A percentile compares a stretch with the other conserved stretches of the same genome.
These are phyloP conservation scores for Drosophila pseudoananassae DNA, from an alignment of 1,140 invertebrate species.

Conservation along the genomic window DNA sequence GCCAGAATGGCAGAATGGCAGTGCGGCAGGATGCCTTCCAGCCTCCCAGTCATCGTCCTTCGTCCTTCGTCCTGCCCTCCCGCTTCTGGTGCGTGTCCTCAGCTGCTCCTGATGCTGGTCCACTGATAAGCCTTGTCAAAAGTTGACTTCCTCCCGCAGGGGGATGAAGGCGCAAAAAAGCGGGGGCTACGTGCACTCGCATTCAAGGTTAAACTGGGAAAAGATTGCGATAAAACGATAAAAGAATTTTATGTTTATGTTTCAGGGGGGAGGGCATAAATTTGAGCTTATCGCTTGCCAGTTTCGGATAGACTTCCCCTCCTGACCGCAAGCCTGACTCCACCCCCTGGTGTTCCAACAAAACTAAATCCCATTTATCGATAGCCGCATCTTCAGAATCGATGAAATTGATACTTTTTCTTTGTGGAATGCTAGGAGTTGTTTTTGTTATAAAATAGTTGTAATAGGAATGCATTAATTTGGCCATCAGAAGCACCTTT, in stretches of 20 bases:
- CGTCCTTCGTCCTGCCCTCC: slow-evolving; percentile 4
- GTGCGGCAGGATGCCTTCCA: background rate
- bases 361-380: background rate
- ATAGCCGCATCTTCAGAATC: background rate
- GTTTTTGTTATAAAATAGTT: background rate
- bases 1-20: background rate
- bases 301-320: slow-evolving; percentile 25
- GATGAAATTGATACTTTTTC: slow-evolving; percentile 20
- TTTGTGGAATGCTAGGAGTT: background rate
- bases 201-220: slow-evolving; percentile 77
- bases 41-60: slow-evolving; percentile 10
- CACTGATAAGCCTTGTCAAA: slow-evolving; percentile 59
- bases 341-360: background rate
- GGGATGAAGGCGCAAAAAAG: slow-evolving; percentile 14
- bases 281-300: slow-evolving; percentile 53
- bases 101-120: slow-evolving; percentile 50
- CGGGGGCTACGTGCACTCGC: slow-evolving; percentile 62
- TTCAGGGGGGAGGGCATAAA: slow-evolving; percentile 32
- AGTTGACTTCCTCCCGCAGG: slow-evolving; percentile 45
- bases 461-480: background rate
- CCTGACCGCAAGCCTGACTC: slow-evolving; percentile 14
- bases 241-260: slow-evolving; percentile 47
- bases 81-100: slow-evolving; percentile 34
- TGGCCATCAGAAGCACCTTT: background rate
- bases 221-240: slow-evolving; percentile 55